Evolutionary conservation across 1,140 invertebrate species (phyloP).

Genomic region (Tetramorium simillimum): DNA sequence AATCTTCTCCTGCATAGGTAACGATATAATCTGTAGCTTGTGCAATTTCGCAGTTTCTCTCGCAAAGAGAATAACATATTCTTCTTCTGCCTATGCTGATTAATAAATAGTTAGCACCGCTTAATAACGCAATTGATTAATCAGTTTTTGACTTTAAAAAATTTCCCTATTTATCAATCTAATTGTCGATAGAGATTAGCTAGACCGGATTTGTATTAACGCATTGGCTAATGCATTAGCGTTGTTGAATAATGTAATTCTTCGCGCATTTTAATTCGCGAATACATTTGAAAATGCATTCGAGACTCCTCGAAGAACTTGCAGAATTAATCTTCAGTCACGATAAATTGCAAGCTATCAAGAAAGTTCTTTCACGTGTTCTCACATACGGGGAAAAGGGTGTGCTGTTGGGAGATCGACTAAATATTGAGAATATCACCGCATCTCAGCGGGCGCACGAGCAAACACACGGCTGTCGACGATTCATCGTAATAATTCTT

Average conservation of each 20-base stretch:
- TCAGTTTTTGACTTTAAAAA: background rate
- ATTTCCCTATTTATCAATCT: background rate
- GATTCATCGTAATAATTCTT: constrained; percentile 8
- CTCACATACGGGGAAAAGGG: background rate
- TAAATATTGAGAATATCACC: background rate
- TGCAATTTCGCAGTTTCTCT: background rate
- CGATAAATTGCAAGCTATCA: background rate
- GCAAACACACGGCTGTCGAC: background rate
- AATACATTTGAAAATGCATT: background rate
- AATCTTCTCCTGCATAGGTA: constrained; percentile 1
- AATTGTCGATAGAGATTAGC: background rate
- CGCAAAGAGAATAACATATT: background rate
- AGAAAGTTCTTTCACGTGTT: background rate
- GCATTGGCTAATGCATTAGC: background rate
- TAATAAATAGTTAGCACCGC: background rate
- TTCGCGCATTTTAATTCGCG: background rate
- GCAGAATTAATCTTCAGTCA: background rate
- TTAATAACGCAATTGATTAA: background rate
- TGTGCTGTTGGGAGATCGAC: background rate
- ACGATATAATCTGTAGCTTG: constrained; percentile 10
- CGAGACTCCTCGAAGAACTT: background rate
- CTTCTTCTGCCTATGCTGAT: background rate
- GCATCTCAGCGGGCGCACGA: too few relatives aligned
- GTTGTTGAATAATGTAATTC: constrained; percentile 9
- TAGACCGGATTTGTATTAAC: background rate